Evolutionary conservation across 2,113 vertebrate species (phyloP).

Genomic region (Neolamprologus falcicula): DNA sequence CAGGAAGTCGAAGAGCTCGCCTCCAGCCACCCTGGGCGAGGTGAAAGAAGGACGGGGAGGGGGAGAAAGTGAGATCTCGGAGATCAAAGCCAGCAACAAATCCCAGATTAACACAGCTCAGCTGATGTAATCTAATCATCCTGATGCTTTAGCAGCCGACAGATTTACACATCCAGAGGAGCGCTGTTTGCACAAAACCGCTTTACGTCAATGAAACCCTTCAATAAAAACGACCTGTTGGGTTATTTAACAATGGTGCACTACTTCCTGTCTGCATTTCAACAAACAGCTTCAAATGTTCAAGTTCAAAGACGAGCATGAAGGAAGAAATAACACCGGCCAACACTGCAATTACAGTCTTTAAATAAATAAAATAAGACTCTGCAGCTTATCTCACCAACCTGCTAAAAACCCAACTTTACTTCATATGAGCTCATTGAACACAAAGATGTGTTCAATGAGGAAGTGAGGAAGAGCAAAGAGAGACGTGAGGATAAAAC

Average conservation of each 20-base stretch:
- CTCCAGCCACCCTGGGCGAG: conserved; percentile 85
- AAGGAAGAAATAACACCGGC: background rate
- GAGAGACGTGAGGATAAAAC: accelerated
- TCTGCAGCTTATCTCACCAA: background rate
- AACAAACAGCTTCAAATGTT: background rate
- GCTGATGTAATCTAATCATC: conserved; percentile 48
- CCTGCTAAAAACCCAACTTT: accelerated
- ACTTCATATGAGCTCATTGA: background rate
- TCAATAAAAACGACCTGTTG: background rate
- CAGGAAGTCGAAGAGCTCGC: conserved; percentile 96
- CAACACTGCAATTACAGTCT: accelerated
- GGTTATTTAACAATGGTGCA: background rate
- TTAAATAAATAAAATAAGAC: background rate
- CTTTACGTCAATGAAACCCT: background rate
- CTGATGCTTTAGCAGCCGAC: background rate
- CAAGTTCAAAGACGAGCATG: accelerated
- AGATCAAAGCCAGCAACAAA: conserved; percentile 28
- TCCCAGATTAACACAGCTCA: conserved; percentile 40
- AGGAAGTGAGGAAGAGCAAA: background rate
- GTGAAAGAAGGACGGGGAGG: background rate
- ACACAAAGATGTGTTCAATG: background rate
- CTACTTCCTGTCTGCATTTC: background rate
- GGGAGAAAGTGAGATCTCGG: background rate
- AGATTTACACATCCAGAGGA: background rate
- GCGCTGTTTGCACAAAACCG: background rate